Evolutionary conservation across 2,797 vertebrate species (phyloP), one percentile per base, ranked within the genome.

Genomic region (Oreonectes daqikongensis): DNA sequence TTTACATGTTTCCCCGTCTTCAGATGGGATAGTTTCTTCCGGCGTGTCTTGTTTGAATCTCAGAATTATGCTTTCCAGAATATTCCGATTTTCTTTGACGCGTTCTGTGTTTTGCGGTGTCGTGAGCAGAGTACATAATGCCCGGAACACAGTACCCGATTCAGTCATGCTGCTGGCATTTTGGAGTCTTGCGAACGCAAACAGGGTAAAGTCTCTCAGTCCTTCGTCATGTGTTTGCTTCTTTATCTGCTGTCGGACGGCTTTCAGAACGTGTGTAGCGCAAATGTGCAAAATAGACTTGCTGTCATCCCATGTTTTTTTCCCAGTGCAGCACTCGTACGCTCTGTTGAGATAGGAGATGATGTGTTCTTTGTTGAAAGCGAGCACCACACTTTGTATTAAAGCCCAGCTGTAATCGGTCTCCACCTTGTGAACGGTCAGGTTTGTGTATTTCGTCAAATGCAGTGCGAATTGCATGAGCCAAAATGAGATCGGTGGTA

Each of bases 371-470:
- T 48, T 48, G 46, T 48, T 48, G 17, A 48, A 48, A 18, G 46
- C 17, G 1, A 20, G 74, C 67, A 61, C 68, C 15, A 48, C 46
- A 18, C 17, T 48, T 48, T 48, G 46, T 7, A 48, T 48, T 7
- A 48, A 18, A 48, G 46, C 46, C 46, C 46, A 48, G 26, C 82
- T 83, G 48, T 69, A 79, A 18, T 83, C 79, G 7, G 76, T 76
- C 28, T 79, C 76, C 7, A 72, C 32, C 26, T 68, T 60, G 7
- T 26, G 9, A 18, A 70, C 20, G 48, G 15, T 66, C 1, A 52
- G 3, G 3, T 9, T 24, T 20, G 66, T 76, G 10, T 18, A 60
- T 30, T 72, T 40, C 3, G 48, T 67, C 5, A 75, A 11, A 32
- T 81, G 20, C 17, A 14, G 3, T 12, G 30, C 4, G n/a, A 60